Evolutionary conservation across 2,888 invertebrate genomes (phyloP).

Genomic region (Cepaea hortensis): DNA sequence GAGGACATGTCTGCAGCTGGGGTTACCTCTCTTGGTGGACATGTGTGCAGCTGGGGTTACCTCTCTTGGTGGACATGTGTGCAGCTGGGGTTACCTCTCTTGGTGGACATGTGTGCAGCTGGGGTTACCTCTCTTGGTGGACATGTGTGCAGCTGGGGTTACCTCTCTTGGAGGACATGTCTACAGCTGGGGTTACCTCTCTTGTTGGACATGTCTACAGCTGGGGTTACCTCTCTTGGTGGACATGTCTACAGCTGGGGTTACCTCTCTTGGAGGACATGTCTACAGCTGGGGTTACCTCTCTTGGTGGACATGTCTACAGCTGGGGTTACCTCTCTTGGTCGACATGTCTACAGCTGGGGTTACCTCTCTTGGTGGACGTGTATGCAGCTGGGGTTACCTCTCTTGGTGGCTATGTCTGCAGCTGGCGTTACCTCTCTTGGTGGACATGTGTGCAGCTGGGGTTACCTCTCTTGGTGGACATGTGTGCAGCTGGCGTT

Average conservation of each 20-base stretch:
- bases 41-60: constrained; percentile 65
- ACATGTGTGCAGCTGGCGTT: constrained; percentile 67
- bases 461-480: constrained; percentile 71
- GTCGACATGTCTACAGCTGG: constrained; percentile 68
- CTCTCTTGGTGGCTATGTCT: constrained; percentile 70
- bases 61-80: constrained; percentile 71
- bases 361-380: constrained; percentile 72
- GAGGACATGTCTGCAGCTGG: constrained; percentile 68
- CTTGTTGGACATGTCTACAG: constrained; percentile 69
- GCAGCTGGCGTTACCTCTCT: constrained; percentile 64
- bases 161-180: constrained; percentile 71
- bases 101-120: constrained; percentile 70
- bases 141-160: constrained; percentile 67
- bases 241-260: constrained; percentile 67
- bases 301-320: constrained; percentile 70
- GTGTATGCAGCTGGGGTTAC: constrained; percentile 65
- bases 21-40: constrained; percentile 72
- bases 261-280: constrained; percentile 71
- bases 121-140: constrained; percentile 71
- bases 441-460: constrained; percentile 70
- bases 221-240: constrained; percentile 70
- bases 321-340: constrained; percentile 67
- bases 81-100: constrained; percentile 64
- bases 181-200: constrained; percentile 64
- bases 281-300: constrained; percentile 64